These are phyloP conservation scores for Eidolon dupreanum DNA, from an alignment of 2,797 vertebrate species.

Conservation along the genomic window DNA sequence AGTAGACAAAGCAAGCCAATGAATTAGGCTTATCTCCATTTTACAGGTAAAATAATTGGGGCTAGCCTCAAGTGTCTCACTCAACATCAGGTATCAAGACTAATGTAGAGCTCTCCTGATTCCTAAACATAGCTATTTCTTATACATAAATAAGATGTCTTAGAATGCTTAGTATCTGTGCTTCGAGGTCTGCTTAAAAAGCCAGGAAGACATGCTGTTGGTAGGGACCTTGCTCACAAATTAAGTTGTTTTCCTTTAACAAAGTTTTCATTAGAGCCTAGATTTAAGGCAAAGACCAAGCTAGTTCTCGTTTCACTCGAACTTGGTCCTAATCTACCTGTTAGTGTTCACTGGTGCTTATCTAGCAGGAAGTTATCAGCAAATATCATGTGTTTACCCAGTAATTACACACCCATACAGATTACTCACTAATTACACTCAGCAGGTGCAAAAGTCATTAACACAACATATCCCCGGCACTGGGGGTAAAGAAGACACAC, in stretches of 20 bases:
- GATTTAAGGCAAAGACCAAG: slow-evolving; percentile 8
- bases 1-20: neutral
- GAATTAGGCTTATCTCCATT: neutral
- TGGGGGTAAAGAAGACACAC: slow-evolving; percentile 3
- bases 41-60: neutral
- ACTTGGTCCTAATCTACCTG: slow-evolving; percentile 44
- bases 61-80: neutral
- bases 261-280: neutral
- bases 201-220: neutral
- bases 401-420: slow-evolving; percentile 66
- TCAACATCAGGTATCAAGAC: neutral
- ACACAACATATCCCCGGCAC: slow-evolving; percentile 34
- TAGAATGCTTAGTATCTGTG: neutral
- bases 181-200: neutral
- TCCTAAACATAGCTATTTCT: neutral
- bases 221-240: neutral
- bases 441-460: slow-evolving; percentile 73
- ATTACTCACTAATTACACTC: slow-evolving; percentile 74
- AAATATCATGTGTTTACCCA: slow-evolving; percentile 64
- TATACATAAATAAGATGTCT: neutral
- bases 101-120: neutral
- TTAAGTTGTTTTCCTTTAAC: neutral
- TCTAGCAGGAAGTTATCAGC: slow-evolving; percentile 68
- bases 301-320: slow-evolving; percentile 10
- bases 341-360: slow-evolving; percentile 53